Percentiles rank a stretch among this genome's conserved stretches.
phyloP scores from a whole-genome alignment of 2,888 invertebrate species.

The Augiades crinisus region DNA sequence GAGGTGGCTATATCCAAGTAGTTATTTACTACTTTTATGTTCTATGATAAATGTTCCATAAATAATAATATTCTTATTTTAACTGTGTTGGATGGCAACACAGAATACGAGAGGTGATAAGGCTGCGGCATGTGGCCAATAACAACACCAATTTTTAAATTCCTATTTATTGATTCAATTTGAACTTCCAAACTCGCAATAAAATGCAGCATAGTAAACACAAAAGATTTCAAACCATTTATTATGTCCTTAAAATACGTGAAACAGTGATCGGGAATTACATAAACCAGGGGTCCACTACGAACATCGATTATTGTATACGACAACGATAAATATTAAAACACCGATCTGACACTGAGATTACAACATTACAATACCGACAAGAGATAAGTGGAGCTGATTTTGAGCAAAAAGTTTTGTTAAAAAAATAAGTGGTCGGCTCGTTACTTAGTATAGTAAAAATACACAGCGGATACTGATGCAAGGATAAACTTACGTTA shows the following conservation, averaged over 20 bases:
- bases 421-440: conserved; percentile 74
- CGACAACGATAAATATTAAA: conserved; percentile 37
- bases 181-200: conserved; percentile 81
- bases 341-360: conserved; percentile 51
- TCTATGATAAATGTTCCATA: too few species aligned
- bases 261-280: conserved; percentile 66
- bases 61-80: too few species aligned
- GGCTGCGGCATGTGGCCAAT: conserved; percentile 44
- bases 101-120: neutral
- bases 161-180: conserved; percentile 81
- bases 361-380: conserved; percentile 46
- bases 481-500: conserved; percentile 74
- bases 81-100: neutral
- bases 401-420: conserved; percentile 77
- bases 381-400: conserved; percentile 52
- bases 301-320: conserved; percentile 62
- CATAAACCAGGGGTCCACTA: conserved; percentile 60
- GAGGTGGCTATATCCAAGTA: too few species aligned
- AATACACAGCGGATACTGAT: conserved; percentile 73
- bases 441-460: conserved; percentile 61
- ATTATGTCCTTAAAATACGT: conserved; percentile 69
- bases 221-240: conserved; percentile 74
- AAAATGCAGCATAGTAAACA: conserved; percentile 80
- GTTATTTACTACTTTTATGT: too few species aligned
- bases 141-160: conserved; percentile 72